Evolutionary conservation across 2,113 vertebrate species (phyloP), one percentile per base, ranked within the genome.

Genomic region (Talpa occidentalis): DNA sequence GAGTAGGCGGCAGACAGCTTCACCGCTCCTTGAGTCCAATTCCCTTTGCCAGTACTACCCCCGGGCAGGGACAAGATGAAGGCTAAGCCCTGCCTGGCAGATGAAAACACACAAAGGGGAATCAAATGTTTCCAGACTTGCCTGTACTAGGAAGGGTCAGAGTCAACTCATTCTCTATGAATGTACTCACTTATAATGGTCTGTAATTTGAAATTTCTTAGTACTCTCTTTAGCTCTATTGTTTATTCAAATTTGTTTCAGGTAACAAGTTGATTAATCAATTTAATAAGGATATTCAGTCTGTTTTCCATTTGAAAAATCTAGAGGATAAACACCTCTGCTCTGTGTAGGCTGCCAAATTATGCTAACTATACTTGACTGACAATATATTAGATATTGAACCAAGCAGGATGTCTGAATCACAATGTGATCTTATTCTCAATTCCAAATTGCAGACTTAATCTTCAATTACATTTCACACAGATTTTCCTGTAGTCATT

Each of bases 381-480:
- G 67, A 95, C 87, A 74, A 81, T 93, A 77, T 81, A 82, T 96
- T 93, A 93, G 66, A 95, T 54, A 87, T 42, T 0, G 62, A 95
- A 42, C 62, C 54, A 93, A 88, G 49, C 95, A 94, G 92, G 92
- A 93, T 93, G 72, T 77, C 77, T 93, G 64, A 54, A 69, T 94
- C 80, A 90, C 72, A 94, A 78, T 54, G 80, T 24, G 30, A 97
- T 88, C 80, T 92, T 85, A 80, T 87, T 93, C 80, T 95, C 66
- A 64, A 80, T 3, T 93, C 54, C 66, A 96, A 95, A 96, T 93
- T 93, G 44, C 72, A 82, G 42, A 52, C 37, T 93, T 94, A 92
- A 93, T 94, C 92, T 96, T 92, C 64, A 88, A 82, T 93, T 95
- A 97, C 91, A 97, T 96, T 92, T 84, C 59, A 89, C 92, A 84